Base-by-base conservation (phyloP, 2,113 vertebrate species). In the Chamaea fasciata region DNA sequence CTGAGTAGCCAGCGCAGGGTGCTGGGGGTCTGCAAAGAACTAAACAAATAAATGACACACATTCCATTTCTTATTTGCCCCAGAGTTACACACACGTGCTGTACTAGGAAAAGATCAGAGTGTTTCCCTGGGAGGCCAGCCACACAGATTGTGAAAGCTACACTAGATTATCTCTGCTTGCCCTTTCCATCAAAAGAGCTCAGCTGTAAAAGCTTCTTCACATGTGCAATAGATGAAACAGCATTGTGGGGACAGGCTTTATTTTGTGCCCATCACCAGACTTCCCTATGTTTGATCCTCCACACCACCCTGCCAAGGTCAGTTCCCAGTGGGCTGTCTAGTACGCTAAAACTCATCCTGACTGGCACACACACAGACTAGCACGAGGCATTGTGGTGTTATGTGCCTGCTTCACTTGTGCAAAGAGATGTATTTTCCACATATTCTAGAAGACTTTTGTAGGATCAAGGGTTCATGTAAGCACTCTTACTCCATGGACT, bases 11-110 rank as follows among this genome's bases (percentile, higher is more conserved):
- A 85, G 46, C 57, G 53, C 59, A 83, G 42, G 31, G 56, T 89
- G 69, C 46, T 94, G 76, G 31, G 64, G 35, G 24, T 71, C 87
- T 95, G 80, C 35, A 81, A 74, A 92, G 80, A 56, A 53, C 77
- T 92, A 89, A 96, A 82, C n/a, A 96, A 94, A 96, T 90, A 94
- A 96, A 96, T 95, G 53, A 77, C 76, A 92, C 28, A 91, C 76
- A 94, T 95, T 96, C 86, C 89, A 52, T 70, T 89, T 94, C 76
- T 81, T 44, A 37, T 92, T 93, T 93, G 80, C 64, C 83, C 47
- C 47, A 64, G 83, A 82, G 73, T 89, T 63, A 47, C 50, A 47
- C 47, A 83, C 83, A 94, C 24, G 47, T 92, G 91, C 77, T 14
- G 0, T 41, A 81, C 52, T 70, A 55, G 52, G 83, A 81, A 93